Base-by-base conservation (phyloP, 35 echinoderm and acorn worm genomes). In the Lytechinus pictus region DNA sequence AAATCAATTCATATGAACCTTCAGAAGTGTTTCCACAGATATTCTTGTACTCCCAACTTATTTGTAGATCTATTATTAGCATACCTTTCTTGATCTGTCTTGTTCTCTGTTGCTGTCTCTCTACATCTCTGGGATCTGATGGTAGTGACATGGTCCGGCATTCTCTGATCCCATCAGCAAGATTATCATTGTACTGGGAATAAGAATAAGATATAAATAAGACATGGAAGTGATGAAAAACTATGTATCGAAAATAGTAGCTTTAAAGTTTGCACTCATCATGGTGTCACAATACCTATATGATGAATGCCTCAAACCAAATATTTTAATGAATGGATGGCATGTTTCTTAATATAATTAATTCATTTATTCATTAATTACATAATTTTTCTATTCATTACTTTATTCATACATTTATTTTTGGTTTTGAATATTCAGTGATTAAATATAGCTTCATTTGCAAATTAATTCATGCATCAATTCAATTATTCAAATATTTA, bases 81-180 rank as follows among this genome's bases (percentile, higher is more conserved):
- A 66, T 96, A 98, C 97, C 95, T 98, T 98, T 95, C 94, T 96
- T 98, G 54, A 95, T 54, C 24, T 98, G 60, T 21, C 96, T 93
- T 72, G 96, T 95, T 19, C 96, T 94, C 87, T 97, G 96, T 89
- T 97, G 29, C 72, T 95, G 89, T 71, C 94, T 86, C 53, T 97
- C 97, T 52, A 97, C 94, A 16, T 53, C 94, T 57, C 89, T 94
- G 86, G 96, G 96, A n/a, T 94, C 94, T 56, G 95, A 54, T 33
- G 96, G 97, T 12, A 98, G 91, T 11, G 87, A 92, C 92, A 93
- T 93, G 27, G 53, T 93, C 10, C 92, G 92, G 54, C 92, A 93
- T 93, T 93, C 92, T 57, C 27, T 93, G 54, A 93, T 93, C 11
- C 92, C 92, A 93, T 93, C 92, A 57, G 52, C 53, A 10, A 93